Conservation (phyloP, 2,797 vertebrate species). For the Hyperoplus lanceolatus region DNA sequence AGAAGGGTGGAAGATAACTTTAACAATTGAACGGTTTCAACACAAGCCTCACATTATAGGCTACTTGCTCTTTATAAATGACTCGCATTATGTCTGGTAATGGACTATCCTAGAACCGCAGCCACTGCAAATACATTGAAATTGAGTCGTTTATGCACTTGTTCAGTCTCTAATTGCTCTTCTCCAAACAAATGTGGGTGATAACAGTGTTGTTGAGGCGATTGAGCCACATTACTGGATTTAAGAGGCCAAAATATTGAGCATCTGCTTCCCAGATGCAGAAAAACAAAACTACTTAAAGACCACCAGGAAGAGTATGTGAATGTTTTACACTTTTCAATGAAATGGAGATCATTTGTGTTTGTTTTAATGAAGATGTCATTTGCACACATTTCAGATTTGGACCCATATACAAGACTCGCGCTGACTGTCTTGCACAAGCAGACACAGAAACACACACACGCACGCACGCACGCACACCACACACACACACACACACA, state of each 20-base stretch:
- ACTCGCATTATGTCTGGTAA: slow-evolving; percentile 25
- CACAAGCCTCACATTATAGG: slow-evolving; percentile 9
- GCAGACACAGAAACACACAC: too few relatives aligned
- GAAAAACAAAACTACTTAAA: neutral
- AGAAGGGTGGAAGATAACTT: neutral
- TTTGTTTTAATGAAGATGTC: neutral
- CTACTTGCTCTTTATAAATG: slow-evolving; percentile 20
- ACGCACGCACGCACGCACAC: too few relatives aligned
- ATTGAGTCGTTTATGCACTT: slow-evolving; percentile 12
- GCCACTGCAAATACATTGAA: slow-evolving; percentile 19
- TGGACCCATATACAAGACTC: too few relatives aligned
- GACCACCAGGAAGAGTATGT: neutral
- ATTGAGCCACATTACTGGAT: slow-evolving; percentile 15
- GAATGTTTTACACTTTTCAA: slow-evolving; percentile 3
- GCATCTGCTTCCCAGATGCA: neutral
- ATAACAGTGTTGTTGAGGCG: slow-evolving; percentile 13
- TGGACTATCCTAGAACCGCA: slow-evolving; percentile 6
- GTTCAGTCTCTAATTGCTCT: slow-evolving; percentile 17
- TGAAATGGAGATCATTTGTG: neutral
- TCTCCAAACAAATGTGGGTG: slow-evolving; percentile 17
- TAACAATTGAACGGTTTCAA: neutral
- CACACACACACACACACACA: too few relatives aligned
- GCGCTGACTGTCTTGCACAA: too few relatives aligned
- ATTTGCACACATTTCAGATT: neutral
- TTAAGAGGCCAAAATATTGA: slow-evolving; percentile 9